These are phyloP conservation scores for Baccha elongata DNA, from an alignment of 2,888 invertebrate genomes.

Conservation along the genomic window DNA sequence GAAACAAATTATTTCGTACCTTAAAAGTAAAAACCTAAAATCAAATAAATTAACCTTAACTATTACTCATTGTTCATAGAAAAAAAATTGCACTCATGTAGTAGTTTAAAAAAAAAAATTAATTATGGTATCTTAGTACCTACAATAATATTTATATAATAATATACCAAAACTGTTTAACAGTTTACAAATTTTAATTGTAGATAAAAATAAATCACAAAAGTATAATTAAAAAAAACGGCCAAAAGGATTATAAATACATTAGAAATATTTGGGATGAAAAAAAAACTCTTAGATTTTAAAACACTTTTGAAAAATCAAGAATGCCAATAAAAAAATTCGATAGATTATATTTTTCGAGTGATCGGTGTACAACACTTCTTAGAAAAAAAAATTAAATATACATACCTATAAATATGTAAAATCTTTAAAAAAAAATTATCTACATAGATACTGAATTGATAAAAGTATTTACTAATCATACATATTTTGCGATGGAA, in stretches of 20 bases:
- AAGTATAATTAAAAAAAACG: neutral
- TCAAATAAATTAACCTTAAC: slow-evolving; percentile 44
- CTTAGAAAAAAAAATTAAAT: slow-evolving; percentile 46
- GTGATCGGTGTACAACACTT: slow-evolving; percentile 72
- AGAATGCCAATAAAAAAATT: slow-evolving; percentile 11
- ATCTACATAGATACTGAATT: neutral
- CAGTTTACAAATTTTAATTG: slow-evolving; percentile 24
- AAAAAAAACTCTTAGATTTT: too few species aligned
- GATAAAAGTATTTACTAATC: too few species aligned
- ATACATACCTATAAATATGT: slow-evolving; percentile 15
- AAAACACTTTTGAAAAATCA: slow-evolving; percentile 29
- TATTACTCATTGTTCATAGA: slow-evolving; percentile 52
- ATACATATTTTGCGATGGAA: slow-evolving; percentile 15
- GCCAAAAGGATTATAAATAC: neutral
- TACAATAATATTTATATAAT: slow-evolving; percentile 4
- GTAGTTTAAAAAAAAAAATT: slow-evolving; percentile 10
- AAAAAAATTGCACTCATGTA: slow-evolving; percentile 49
- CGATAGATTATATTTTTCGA: slow-evolving; percentile 65
- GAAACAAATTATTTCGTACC: slow-evolving; percentile 39
- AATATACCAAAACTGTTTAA: slow-evolving; percentile 22
- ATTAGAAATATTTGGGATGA: too few species aligned
- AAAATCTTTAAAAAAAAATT: slow-evolving; percentile 14
- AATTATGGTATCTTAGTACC: slow-evolving; percentile 3
- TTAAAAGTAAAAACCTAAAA: slow-evolving; percentile 14
- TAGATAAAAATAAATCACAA: neutral